A percentile compares a stretch with the other conserved stretches of the same genome.
Evolutionary conservation across 1,140 invertebrate species (phyloP).

Genomic region (Bursaphelenchus mucronatus): DNA sequence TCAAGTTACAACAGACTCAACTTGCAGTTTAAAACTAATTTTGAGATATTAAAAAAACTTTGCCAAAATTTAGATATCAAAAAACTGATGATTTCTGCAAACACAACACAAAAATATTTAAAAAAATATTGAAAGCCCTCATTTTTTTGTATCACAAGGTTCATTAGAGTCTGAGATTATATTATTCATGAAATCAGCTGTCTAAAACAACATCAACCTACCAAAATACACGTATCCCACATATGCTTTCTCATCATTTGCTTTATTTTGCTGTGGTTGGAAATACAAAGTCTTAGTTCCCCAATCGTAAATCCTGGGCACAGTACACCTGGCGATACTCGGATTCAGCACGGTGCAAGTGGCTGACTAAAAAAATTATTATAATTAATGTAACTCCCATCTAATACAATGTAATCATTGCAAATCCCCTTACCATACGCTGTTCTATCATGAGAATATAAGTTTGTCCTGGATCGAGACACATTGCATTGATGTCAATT

Average conservation of each 20-base stretch:
- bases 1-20: no score
- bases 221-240: conserved; percentile 60
- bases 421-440: conserved; percentile 33
- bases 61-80: no score
- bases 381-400: no score
- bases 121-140: no score
- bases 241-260: conserved; percentile 59
- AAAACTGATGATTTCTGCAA: no score
- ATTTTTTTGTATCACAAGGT: no score
- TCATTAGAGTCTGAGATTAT: no score
- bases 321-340: conserved; percentile 51
- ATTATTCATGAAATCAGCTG: no score
- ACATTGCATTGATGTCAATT: conserved; percentile 58
- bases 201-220: conserved; percentile 20
- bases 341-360: conserved; percentile 56
- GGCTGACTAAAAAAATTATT: conserved; percentile 32
- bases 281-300: conserved; percentile 60
- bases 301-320: conserved; percentile 59
- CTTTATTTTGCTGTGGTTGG: conserved; percentile 52
- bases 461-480: conserved; percentile 55
- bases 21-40: no score
- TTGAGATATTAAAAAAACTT: no score
- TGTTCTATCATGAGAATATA: conserved; percentile 61
- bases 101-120: no score
- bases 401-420: neutral